Percentiles rank a stretch among this genome's conserved stretches.
Evolutionary conservation across 2,797 vertebrate species (phyloP).

Genomic region (Siniperca scherzeri): DNA sequence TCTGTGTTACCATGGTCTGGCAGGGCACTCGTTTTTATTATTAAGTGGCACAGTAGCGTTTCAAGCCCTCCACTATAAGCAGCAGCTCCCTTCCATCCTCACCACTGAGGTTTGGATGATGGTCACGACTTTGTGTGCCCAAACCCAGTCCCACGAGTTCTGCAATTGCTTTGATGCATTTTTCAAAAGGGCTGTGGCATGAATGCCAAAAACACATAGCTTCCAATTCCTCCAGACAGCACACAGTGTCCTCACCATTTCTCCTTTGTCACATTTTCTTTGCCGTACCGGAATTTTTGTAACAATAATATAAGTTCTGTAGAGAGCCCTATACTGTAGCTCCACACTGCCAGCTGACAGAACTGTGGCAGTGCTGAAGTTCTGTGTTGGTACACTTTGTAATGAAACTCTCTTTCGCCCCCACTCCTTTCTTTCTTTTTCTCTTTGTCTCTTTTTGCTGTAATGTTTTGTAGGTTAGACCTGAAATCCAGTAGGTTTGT

Average conservation of each 20-base stretch:
- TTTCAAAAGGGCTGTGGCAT: slow-evolving; percentile 83
- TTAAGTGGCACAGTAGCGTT: slow-evolving; percentile 65
- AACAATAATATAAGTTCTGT: slow-evolving; percentile 64
- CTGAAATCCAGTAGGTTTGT: slow-evolving; percentile 30
- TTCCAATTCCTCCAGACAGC: slow-evolving; percentile 71
- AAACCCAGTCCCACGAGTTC: slow-evolving; percentile 74
- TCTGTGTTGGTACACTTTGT: slow-evolving; percentile 56
- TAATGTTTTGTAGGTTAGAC: slow-evolving; percentile 35
- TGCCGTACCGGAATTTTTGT: slow-evolving; percentile 52
- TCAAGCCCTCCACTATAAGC: slow-evolving; percentile 60
- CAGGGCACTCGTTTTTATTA: slow-evolving; percentile 55
- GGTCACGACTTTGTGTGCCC: slow-evolving; percentile 80
- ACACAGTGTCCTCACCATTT: slow-evolving; percentile 63
- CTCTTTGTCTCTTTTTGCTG: slow-evolving; percentile 15
- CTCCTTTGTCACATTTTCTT: slow-evolving; percentile 67
- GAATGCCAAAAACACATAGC: slow-evolving; percentile 75
- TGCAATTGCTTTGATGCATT: slow-evolving; percentile 83
- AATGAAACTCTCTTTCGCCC: slow-evolving; percentile 37
- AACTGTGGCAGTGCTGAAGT: slow-evolving; percentile 47
- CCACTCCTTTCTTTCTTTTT: slow-evolving; percentile 15
- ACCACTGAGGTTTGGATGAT: slow-evolving; percentile 74
- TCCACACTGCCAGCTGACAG: slow-evolving; percentile 63
- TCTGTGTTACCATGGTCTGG: slow-evolving; percentile 48
- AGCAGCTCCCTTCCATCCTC: slow-evolving; percentile 51
- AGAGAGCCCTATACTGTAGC: slow-evolving; percentile 51